Conservation (phyloP, 1,140 invertebrate genomes). For the Drusus annulatus region DNA sequence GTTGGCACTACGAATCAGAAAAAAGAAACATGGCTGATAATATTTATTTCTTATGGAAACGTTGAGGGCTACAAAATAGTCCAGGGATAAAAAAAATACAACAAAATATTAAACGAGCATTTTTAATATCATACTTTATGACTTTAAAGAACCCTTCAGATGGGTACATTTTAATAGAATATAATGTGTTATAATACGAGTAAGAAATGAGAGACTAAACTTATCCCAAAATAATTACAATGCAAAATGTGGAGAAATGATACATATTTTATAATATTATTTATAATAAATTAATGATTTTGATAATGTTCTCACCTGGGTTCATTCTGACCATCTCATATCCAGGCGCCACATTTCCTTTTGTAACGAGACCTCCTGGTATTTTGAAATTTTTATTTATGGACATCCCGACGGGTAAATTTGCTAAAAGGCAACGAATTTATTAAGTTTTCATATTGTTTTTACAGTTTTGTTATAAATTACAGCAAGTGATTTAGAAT, state of each 20-base stretch:
- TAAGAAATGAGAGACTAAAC: neutral
- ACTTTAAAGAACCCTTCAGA: neutral
- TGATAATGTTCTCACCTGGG: conserved; percentile 44
- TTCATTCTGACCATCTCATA: conserved; percentile 65
- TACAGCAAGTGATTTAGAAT: too few species aligned
- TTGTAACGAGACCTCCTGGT: conserved; percentile 71
- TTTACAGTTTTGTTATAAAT: too few species aligned
- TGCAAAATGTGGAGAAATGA: neutral
- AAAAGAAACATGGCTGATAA: too few species aligned
- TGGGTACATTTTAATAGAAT: neutral
- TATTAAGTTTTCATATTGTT: too few species aligned
- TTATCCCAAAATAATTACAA: neutral
- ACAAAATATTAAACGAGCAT: too few species aligned
- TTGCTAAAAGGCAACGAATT: conserved; percentile 17
- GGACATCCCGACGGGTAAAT: conserved; percentile 28
- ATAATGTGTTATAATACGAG: neutral
- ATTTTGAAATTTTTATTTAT: conserved; percentile 64
- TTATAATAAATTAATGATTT: too few species aligned
- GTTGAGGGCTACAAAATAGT: too few species aligned
- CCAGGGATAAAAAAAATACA: too few species aligned
- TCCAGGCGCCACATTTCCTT: conserved; percentile 65
- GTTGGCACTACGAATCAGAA: too few species aligned
- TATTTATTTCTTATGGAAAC: too few species aligned
- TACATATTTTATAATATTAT: too few species aligned
- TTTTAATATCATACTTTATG: neutral